Conservation (phyloP, 2,888 invertebrate genomes). For the Synergus umbraculus region DNA sequence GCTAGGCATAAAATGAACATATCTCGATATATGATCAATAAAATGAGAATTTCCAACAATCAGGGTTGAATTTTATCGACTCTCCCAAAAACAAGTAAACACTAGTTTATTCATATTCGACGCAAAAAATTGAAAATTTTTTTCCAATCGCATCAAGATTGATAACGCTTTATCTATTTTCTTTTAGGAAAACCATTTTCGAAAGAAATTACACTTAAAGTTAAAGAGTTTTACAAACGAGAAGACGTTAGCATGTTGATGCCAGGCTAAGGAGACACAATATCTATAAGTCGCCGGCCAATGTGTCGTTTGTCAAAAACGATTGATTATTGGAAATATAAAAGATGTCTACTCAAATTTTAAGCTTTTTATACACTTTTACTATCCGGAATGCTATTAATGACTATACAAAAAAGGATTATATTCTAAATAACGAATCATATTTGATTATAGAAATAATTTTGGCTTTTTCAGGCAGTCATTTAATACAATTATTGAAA, state of each 20-base stretch:
- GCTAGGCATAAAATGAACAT: slow-evolving; percentile 18
- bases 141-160: too few relatives aligned
- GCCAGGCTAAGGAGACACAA: slow-evolving; percentile 35
- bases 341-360: slow-evolving; percentile 32
- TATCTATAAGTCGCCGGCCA: not conserved
- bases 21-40: not conserved
- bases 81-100: not conserved
- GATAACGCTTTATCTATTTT: not conserved
- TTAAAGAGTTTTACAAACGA: slow-evolving; percentile 31
- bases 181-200: not conserved
- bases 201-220: slow-evolving; percentile 23
- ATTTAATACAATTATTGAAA: slow-evolving; percentile 27
- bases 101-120: not conserved
- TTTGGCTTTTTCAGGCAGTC: slow-evolving; percentile 31
- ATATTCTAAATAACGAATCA: too few relatives aligned
- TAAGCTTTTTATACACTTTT: not conserved
- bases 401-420: slow-evolving; percentile 1
- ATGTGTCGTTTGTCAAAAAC: slow-evolving; percentile 21
- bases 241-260: slow-evolving; percentile 41
- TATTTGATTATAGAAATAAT: not conserved
- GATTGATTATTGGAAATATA: slow-evolving; percentile 28
- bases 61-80: not conserved
- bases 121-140: too few relatives aligned
- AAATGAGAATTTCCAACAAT: not conserved
- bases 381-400: too few relatives aligned